These are phyloP conservation scores for Tigriopus californicus DNA, from an alignment of 2,888 invertebrate species.

Conservation along the genomic window DNA sequence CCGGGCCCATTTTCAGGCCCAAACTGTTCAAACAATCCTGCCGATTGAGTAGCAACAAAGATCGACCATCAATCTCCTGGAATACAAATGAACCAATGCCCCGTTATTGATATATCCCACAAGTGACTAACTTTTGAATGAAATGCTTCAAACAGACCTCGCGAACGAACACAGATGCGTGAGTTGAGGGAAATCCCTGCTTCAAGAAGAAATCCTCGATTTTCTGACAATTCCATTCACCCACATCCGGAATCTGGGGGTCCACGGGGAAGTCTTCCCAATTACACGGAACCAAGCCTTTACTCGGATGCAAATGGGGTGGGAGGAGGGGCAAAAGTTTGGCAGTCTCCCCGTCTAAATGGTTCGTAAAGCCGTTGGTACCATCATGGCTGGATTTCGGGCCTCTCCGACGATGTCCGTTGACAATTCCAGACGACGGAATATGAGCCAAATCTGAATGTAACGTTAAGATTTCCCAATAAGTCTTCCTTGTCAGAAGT, in stretches of 20 bases:
- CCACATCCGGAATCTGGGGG: slow-evolving; percentile 49
- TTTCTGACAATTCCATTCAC: slow-evolving; percentile 60
- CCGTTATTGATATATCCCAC: neutral
- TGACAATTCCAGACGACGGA: too few relatives aligned
- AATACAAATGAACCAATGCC: slow-evolving; percentile 22
- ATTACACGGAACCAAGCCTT: neutral
- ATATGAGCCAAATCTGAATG: too few relatives aligned
- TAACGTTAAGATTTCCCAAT: too few relatives aligned
- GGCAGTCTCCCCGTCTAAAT: neutral
- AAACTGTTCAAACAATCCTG: slow-evolving; percentile 63
- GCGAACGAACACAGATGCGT: slow-evolving; percentile 54
- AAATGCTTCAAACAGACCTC: slow-evolving; percentile 42
- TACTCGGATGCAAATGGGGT: slow-evolving; percentile 8
- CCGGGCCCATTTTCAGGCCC: slow-evolving; percentile 65
- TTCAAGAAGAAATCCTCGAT: slow-evolving; percentile 58
- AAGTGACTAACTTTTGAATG: slow-evolving; percentile 4
- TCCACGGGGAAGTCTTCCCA: slow-evolving; percentile 16
- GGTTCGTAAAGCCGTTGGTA: neutral
- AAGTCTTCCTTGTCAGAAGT: too few relatives aligned
- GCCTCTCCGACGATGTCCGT: too few relatives aligned
- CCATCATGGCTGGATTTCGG: neutral
- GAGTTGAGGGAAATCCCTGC: slow-evolving; percentile 51
- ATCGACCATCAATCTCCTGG: slow-evolving; percentile 78
- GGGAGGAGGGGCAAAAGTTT: slow-evolving; percentile 4
- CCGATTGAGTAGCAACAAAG: slow-evolving; percentile 60